Evolutionary conservation across 53 echinoderm and acorn worm species (phyloP).

Genomic region (Mesocentrotus franciscanus): DNA sequence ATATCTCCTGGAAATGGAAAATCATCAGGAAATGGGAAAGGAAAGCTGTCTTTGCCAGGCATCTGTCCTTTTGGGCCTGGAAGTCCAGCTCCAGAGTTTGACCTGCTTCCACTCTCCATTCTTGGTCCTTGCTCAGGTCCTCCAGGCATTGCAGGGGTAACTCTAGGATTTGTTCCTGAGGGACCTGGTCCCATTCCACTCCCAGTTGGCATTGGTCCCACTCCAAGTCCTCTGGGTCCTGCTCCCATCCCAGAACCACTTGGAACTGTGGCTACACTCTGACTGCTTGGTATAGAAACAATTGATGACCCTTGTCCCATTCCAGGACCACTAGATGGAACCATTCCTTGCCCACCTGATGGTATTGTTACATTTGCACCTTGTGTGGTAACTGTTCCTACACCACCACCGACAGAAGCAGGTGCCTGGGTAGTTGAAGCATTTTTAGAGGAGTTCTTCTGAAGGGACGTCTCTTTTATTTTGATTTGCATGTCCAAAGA

Average conservation of each 20-base stretch:
- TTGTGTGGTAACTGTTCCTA: background rate
- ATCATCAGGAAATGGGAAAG: slow-evolving; percentile 62
- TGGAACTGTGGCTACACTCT: background rate
- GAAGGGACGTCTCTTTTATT: slow-evolving; percentile 39
- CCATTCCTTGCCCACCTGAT: background rate
- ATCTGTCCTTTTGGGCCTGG: slow-evolving; percentile 62
- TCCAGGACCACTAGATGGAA: slow-evolving; percentile 25
- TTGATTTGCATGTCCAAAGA: slow-evolving; percentile 84
- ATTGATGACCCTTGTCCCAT: slow-evolving; percentile 12
- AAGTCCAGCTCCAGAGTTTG: slow-evolving; percentile 49
- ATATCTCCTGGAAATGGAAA: slow-evolving; percentile 58
- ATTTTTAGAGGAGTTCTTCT: background rate
- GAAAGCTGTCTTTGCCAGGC: slow-evolving; percentile 45
- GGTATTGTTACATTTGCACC: slow-evolving; percentile 23
- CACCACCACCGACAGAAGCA: background rate
- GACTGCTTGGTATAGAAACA: background rate
- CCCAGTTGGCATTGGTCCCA: slow-evolving; percentile 64
- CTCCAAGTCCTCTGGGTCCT: slow-evolving; percentile 44
- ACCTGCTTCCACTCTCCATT: slow-evolving; percentile 42
- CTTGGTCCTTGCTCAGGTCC: slow-evolving; percentile 39
- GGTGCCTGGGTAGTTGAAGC: background rate
- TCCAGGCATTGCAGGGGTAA: slow-evolving; percentile 32
- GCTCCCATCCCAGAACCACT: slow-evolving; percentile 24
- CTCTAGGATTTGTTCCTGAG: slow-evolving; percentile 10
- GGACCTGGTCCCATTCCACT: slow-evolving; percentile 64